These are phyloP conservation scores for Loxodonta africana DNA, from an alignment of 2,113 vertebrate species.

Conservation along the genomic window DNA sequence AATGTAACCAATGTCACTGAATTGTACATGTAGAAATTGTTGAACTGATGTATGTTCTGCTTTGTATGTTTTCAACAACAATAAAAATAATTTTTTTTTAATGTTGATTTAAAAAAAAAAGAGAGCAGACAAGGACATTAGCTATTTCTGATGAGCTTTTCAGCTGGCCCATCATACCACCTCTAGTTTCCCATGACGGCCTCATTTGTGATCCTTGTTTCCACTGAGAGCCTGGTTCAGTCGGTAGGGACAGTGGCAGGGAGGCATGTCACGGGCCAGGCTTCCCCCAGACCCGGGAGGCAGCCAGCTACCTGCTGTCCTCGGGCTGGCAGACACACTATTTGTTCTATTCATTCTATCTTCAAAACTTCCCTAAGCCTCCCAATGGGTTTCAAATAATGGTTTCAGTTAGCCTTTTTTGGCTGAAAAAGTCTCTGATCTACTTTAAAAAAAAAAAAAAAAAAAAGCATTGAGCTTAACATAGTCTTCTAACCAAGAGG, in stretches of 20 bases:
- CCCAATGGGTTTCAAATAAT: slow-evolving; percentile 60
- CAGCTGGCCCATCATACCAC: background rate
- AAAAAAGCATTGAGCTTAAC: slow-evolving; percentile 28
- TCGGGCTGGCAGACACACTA: background rate
- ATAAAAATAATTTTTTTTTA: background rate
- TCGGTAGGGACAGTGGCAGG: background rate
- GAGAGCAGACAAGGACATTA: background rate
- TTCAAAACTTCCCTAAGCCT: slow-evolving; percentile 58
- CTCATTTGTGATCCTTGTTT: background rate
- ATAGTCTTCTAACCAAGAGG: slow-evolving; percentile 61
- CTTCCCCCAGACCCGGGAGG: background rate
- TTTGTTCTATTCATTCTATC: slow-evolving; percentile 37
- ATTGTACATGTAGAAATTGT: background rate
- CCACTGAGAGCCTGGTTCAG: background rate
- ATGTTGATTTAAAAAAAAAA: background rate
- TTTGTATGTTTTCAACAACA: background rate
- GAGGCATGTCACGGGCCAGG: background rate
- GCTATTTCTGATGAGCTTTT: slow-evolving; percentile 11
- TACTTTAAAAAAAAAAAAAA: background rate
- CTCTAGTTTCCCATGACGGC: background rate
- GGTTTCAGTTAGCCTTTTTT: slow-evolving; percentile 67
- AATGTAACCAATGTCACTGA: background rate
- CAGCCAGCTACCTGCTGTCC: background rate
- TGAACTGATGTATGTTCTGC: background rate
- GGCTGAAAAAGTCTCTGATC: slow-evolving; percentile 62